Base-by-base conservation (phyloP, 92 coral and sea anemone genomes). In the Heliopora coerulea region DNA sequence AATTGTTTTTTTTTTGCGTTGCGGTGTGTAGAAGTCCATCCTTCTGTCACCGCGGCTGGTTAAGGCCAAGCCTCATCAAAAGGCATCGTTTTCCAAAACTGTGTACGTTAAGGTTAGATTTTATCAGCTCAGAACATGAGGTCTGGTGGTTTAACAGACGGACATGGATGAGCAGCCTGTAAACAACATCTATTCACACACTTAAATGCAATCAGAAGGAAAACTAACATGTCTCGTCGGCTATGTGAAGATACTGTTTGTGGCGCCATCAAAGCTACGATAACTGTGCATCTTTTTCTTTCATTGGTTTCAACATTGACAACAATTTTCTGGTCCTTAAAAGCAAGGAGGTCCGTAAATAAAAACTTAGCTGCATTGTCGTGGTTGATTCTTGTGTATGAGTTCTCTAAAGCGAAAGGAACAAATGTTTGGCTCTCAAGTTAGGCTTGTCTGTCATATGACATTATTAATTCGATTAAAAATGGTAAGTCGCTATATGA, bases 11-110 rank as follows among this genome's bases (percentile, higher is more conserved):
- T n/a, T 61, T 33, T 35, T 11, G 5, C 10, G 0, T 40, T 63
- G 70, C 15, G 70, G 70, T 63, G 12, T 6, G 15, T 6, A 63
- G 37, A 63, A 63, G 11, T 1, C 8, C 27, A 5, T 28, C 5
- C 0, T 63, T 30, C 50, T 52, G 70, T 63, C 70, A 52, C 70
- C 70, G 28, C 70, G 37, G n/a, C 70, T 15, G 70, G 50, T 63
- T n/a, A 3, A 37, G n/a, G 30, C 50, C 67, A 37, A 63, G 70
- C 70, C 30, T 18, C 1, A 28, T 0, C n/a, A n/a, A 35, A 5
- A 0, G 30, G 70, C 70, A 63, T 63, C 70, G 50, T 37, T 63
- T 63, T 44, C 29, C n/a, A 26, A 40, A 63, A 3, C 5, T n/a
- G 52, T 46, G 52, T 46, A 15, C n/a, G 7, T 46, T 46, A 6